Percentiles rank a stretch among this genome's conserved stretches.
phyloP scores from a whole-genome alignment of 2,797 vertebrate species.

The Alectoris magna region DNA sequence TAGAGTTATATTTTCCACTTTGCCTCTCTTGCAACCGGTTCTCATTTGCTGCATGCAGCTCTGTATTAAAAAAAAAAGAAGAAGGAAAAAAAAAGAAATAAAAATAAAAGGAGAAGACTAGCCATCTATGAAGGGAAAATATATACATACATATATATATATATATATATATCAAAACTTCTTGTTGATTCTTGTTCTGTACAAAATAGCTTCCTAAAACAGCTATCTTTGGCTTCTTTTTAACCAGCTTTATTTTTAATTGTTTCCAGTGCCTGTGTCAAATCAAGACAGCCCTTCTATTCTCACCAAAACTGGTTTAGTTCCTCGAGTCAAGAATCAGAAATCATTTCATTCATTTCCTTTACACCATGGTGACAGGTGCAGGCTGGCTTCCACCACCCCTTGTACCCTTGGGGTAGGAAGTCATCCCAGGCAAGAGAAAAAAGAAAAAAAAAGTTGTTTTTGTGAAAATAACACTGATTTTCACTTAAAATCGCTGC shows the following conservation, averaged over 20 bases:
- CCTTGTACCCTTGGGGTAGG: not conserved
- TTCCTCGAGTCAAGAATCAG: not conserved
- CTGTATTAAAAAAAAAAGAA: not conserved
- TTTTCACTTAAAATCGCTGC: not conserved
- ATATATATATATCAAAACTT: not conserved
- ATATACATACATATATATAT: no score
- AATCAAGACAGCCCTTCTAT: not conserved
- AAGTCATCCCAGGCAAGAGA: not conserved
- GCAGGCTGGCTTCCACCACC: not conserved
- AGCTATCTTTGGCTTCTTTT: not conserved
- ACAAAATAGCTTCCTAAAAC: not conserved
- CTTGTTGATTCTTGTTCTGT: not conserved
- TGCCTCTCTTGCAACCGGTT: not conserved
- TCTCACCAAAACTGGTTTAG: not conserved
- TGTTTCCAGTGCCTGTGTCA: not conserved
- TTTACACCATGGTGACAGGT: not conserved
- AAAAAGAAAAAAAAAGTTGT: not conserved
- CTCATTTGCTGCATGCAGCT: not conserved
- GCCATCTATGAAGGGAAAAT: fast-evolving
- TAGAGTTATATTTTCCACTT: not conserved
- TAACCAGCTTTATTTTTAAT: not conserved
- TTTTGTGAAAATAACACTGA: not conserved
- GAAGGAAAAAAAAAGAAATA: not conserved
- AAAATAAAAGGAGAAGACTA: not conserved
- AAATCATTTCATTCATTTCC: not conserved